A percentile compares a stretch with the other conserved stretches of the same genome.
Evolutionary conservation across 2,113 vertebrate genomes (phyloP).

Genomic region (Indri indri): DNA sequence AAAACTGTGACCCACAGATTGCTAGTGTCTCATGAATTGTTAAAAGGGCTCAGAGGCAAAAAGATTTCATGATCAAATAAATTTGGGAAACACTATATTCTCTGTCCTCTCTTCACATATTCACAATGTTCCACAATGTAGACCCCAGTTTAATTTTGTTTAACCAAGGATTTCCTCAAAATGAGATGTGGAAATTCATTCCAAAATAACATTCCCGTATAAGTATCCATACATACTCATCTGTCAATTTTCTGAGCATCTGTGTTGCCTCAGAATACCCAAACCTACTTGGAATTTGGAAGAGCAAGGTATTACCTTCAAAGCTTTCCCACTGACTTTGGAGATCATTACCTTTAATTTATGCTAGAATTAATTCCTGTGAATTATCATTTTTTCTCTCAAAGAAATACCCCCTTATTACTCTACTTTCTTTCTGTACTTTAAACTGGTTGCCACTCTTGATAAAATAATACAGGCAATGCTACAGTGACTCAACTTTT

Average conservation of each 20-base stretch:
- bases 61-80: not conserved
- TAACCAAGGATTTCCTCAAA: conserved; percentile 19
- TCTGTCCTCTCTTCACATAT: not conserved
- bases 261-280: not conserved
- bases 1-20: not conserved
- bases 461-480: conserved; percentile 36
- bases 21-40: not conserved
- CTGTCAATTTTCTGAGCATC: not conserved
- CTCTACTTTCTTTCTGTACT: not conserved
- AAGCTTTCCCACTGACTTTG: not conserved
- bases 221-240: not conserved
- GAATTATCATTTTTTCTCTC: not conserved
- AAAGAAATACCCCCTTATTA: not conserved
- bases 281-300: not conserved
- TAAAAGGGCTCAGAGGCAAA: not conserved
- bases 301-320: not conserved
- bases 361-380: not conserved
- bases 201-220: not conserved
- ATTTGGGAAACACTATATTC: not conserved
- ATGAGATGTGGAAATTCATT: not conserved
- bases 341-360: conserved; percentile 51
- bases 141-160: not conserved
- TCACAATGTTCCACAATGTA: not conserved
- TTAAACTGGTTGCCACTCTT: conserved; percentile 13
- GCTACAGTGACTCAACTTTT: conserved; percentile 1